Evolutionary conservation across 2,888 invertebrate genomes (phyloP), one percentile per base, ranked within the genome.

Genomic region (Trachelus troglodyta): DNA sequence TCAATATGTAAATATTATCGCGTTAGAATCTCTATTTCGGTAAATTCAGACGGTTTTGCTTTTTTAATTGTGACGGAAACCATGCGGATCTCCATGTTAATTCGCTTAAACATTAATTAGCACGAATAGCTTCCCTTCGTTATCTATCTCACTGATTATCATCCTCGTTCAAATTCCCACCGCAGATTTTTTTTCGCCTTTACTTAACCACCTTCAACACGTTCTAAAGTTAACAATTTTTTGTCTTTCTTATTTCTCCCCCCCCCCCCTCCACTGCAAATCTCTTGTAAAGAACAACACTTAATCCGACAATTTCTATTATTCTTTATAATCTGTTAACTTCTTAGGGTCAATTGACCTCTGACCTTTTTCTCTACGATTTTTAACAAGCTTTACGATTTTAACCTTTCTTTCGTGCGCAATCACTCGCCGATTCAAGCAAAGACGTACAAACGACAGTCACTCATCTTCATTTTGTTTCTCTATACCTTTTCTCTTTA

Each of bases 391-490:
- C 6, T 40, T 4, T 15, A 1, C 15, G 31, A 31, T 31, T 31
- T 31, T 31, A 31, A 31, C n/a, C 69, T 23, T 15, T 30, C 23
- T 34, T 69, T 71, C 71, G 71, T 30, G 31, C 15, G 12, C 71
- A 34, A 23, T 71, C 71, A 34, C 30, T 34, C 71, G 71, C 71
- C 12, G 68, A 71, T 75, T 69, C 80, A 82, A 80, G 81, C 83
- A 83, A 83, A 78, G 83, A 83, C 83, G 79, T 80, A 80, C 83
- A 83, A 69, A 79, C 15, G 40, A 56, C 40, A 56, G 23, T 56
- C 40, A 56, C 40, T 23, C 40, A 56, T 56, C 4, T 15, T 23
- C 40, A 9, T 23, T 56, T 0, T 9, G 23, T 56, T 56, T 56
- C 6, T 56, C 23, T 56, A 23, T 56, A 56, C 9, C 40, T 23